A percentile compares a stretch with the other conserved stretches of the same genome.
Conservation (phyloP, 2,113 vertebrate genomes). For the Mobula birostris region DNA sequence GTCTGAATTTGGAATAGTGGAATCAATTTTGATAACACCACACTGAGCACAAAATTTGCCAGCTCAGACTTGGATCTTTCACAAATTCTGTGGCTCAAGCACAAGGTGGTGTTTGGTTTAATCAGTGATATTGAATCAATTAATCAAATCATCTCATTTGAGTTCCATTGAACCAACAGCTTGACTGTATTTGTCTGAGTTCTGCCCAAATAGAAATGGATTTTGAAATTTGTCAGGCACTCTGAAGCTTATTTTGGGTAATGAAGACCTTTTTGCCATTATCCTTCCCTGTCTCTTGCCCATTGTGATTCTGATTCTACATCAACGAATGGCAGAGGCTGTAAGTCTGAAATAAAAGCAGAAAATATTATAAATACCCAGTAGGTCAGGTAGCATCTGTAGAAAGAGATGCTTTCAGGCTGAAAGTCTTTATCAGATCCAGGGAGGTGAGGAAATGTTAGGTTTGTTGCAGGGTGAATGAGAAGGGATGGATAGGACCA, state of each 20-base stretch:
- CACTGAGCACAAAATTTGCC: not conserved
- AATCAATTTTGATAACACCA: not conserved
- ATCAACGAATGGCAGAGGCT: too few species aligned
- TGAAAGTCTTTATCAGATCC: too few species aligned
- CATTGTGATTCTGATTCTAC: not conserved
- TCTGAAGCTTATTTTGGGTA: not conserved
- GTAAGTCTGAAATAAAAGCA: too few species aligned
- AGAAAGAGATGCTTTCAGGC: too few species aligned
- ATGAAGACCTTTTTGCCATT: not conserved
- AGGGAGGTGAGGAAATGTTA: too few species aligned
- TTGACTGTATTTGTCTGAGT: not conserved
- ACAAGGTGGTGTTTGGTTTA: not conserved
- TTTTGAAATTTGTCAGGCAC: not conserved
- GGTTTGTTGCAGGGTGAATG: too few species aligned
- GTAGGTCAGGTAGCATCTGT: too few species aligned
- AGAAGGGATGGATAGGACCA: too few species aligned
- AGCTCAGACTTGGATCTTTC: not conserved
- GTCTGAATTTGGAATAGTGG: not conserved
- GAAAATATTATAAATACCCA: too few species aligned
- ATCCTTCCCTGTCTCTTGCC: not conserved
- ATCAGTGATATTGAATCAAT: not conserved
- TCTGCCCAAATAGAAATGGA: not conserved
- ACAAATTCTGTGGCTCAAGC: not conserved
- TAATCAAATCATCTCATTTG: not conserved
- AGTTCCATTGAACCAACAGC: not conserved